These are phyloP conservation scores for Tragopan temminckii DNA, from an alignment of 2,797 vertebrate genomes.

Conservation along the genomic window DNA sequence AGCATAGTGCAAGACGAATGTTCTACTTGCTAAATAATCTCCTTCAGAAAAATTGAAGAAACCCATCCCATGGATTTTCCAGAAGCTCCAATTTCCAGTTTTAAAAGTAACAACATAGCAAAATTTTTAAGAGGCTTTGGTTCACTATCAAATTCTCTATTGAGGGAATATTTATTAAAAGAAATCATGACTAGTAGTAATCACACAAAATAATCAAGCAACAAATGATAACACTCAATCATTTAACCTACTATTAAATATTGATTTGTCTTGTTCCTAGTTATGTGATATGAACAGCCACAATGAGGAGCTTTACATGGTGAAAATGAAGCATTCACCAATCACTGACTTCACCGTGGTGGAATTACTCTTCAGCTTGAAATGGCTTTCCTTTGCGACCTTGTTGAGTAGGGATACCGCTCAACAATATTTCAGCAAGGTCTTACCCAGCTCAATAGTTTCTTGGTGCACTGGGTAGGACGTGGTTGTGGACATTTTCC, in stretches of 20 bases:
- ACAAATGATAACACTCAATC: background rate
- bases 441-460: background rate
- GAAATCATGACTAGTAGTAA: background rate
- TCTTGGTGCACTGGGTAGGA: background rate
- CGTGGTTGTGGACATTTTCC: fast-evolving
- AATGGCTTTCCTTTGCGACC: background rate
- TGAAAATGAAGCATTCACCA: background rate
- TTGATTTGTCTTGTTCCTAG: background rate
- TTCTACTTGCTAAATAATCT: conserved; percentile 46
- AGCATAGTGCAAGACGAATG: conserved; percentile 53
- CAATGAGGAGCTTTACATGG: background rate
- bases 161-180: background rate
- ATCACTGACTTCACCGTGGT: background rate
- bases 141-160: background rate
- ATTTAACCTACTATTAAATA: background rate
- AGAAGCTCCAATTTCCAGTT: background rate
- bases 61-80: background rate
- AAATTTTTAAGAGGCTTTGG: conserved; percentile 13
- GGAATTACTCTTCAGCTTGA: background rate
- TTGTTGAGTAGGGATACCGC: background rate
- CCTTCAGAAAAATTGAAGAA: background rate
- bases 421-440: background rate
- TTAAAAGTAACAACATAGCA: background rate
- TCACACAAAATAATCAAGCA: background rate
- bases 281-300: background rate